Conservation (phyloP, 2,888 invertebrate genomes). For the Drosophila borborema region DNA sequence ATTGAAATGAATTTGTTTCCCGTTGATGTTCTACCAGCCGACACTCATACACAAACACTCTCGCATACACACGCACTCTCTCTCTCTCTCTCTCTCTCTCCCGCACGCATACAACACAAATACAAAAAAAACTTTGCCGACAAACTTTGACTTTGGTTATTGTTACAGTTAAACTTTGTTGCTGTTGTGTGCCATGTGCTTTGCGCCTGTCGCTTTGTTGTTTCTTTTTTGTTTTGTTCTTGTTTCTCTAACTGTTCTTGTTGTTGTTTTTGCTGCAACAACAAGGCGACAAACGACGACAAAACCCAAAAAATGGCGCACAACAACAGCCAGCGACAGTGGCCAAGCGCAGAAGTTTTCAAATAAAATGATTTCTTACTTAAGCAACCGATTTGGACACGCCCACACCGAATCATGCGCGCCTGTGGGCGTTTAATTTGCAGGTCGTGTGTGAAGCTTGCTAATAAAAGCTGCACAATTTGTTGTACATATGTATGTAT, state of each 20-base stretch:
- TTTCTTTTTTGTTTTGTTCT: conserved; percentile 13
- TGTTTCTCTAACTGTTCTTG: conserved; percentile 22
- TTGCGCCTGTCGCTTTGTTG: conserved; percentile 38
- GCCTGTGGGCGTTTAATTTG: conserved; percentile 17
- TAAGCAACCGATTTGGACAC: conserved; percentile 62
- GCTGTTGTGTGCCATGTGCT: conserved; percentile 57
- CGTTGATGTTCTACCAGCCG: conserved; percentile 58
- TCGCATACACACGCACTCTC: neutral
- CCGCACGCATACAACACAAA: conserved; percentile 33
- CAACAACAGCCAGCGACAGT: conserved; percentile 10
- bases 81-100: neutral
- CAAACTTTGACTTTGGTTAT: conserved; percentile 81
- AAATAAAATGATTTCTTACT: conserved; percentile 79
- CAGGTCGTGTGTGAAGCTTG: conserved; percentile 14
- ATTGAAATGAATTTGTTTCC: conserved; percentile 79
- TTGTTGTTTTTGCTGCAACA: conserved; percentile 12
- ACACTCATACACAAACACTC: conserved; percentile 17
- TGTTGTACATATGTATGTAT: neutral
- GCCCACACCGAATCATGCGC: conserved; percentile 15
- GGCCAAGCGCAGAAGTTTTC: conserved; percentile 61
- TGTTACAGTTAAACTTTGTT: conserved; percentile 80
- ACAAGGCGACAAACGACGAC: conserved; percentile 34
- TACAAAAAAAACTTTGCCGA: conserved; percentile 69
- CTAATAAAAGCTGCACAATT: conserved; percentile 14
- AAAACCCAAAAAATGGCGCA: conserved; percentile 36